Base-by-base conservation (phyloP, 2,888 invertebrate genomes). In the Gryllus longicercus region DNA sequence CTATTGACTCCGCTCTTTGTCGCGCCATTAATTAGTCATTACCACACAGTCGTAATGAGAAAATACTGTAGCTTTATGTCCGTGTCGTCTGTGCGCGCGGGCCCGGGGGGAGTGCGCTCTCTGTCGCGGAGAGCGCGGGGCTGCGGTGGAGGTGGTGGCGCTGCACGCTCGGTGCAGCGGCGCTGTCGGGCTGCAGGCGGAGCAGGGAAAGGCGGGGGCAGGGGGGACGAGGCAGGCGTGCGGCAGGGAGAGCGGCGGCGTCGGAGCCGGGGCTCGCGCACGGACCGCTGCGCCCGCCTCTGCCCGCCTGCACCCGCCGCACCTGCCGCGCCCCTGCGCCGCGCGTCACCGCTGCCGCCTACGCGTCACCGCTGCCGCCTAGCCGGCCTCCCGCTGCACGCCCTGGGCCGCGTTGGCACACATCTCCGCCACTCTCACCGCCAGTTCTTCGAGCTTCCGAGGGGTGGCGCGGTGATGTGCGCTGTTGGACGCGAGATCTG, bases 1-100 rank as follows among this genome's bases (percentile, higher is more conserved):
- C 75, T 79, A 76, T 79, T 79, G 79, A 79, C 76, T 79, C 75
- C 79, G 75, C 79, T 79, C 79, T 79, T 79, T 75, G 79, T 75
- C 79, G 75, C 51, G 50, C 51, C 79, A 79, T 79, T 79, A 79
- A 79, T 76, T 79, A 79, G 79, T 23, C 79, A 63, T 78, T 63
- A 78, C 78, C 74, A 63, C 25, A 63, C 16, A 78, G 74, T 51
- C 51, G 75, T 79, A 79, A 76, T 75, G 79, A 79, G 51, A 75
- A 77, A 79, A 79, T 79, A 79, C 79, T 79, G 51, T 21, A 51
- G 50, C 75, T 25, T 79, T 79, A 75, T 79, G 51, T 76, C 76
- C 79, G 51, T 51, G 79, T 75, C 75, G 63, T 79, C 75, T 23
- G 50, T n/a, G 14, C 16, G 79, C 76, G 12, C 25, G 25, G 79